These are phyloP conservation scores for Phyllotis vaccarum DNA, from an alignment of 2,797 vertebrate genomes.

Conservation along the genomic window DNA sequence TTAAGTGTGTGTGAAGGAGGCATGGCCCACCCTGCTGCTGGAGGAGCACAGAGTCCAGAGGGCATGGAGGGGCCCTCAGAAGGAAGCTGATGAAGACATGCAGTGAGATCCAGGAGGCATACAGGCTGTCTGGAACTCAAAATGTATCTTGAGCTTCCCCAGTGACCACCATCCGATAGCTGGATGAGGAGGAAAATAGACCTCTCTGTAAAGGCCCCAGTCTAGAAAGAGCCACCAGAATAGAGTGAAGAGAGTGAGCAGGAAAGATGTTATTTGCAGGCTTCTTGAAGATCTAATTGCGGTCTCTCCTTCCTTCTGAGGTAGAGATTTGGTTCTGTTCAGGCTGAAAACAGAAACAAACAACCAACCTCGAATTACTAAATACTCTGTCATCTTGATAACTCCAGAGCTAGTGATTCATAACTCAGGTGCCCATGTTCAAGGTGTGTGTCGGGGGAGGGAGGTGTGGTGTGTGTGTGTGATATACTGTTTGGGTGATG, in stretches of 20 bases:
- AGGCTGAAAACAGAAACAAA: background rate
- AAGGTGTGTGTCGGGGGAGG: too few species aligned
- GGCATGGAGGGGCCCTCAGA: background rate
- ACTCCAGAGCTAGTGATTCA: background rate
- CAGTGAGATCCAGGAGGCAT: background rate
- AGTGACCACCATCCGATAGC: background rate
- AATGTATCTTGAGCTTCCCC: background rate
- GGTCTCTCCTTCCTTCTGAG: conserved; percentile 50
- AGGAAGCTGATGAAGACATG: background rate
- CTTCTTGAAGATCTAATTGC: conserved; percentile 23
- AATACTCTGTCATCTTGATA: background rate
- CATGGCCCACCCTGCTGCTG: background rate
- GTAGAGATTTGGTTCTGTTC: conserved; percentile 23
- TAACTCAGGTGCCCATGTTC: background rate
- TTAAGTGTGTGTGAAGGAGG: background rate
- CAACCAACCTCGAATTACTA: background rate
- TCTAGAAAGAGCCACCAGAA: conserved; percentile 53
- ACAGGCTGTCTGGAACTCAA: background rate
- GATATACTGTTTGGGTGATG: too few species aligned
- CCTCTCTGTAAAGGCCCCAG: background rate
- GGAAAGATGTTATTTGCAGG: background rate
- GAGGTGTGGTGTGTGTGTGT: background rate
- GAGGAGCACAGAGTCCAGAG: background rate
- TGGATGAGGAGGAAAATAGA: background rate
- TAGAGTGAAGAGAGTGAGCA: background rate